phyloP scores from a whole-genome alignment of 2,113 vertebrate species.

The Alligator sinensis region DNA sequence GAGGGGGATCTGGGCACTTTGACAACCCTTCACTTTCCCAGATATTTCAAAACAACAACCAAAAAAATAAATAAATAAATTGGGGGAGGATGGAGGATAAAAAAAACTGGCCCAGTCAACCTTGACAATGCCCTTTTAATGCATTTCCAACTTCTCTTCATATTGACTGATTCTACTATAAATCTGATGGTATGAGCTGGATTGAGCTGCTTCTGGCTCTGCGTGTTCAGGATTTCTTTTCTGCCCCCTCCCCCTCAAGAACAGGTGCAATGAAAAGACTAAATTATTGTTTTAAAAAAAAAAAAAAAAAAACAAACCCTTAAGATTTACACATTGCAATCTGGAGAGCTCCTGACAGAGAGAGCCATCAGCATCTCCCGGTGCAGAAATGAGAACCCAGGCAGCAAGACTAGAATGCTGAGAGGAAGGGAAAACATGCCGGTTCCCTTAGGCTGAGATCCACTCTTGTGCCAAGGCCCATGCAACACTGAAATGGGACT shows the following conservation, averaged over 20 bases:
- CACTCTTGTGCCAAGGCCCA: background rate
- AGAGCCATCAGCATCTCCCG: background rate
- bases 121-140: slow-evolving; percentile 31
- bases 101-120: slow-evolving; percentile 28
- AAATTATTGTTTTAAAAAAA: background rate
- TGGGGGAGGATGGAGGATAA: slow-evolving; percentile 3
- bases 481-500: background rate
- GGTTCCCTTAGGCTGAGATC: background rate
- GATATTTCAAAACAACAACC: background rate
- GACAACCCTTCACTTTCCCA: background rate
- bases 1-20: background rate
- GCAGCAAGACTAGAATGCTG: background rate
- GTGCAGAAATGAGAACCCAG: background rate
- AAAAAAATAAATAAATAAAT: background rate
- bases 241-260: slow-evolving; percentile 10
- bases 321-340: background rate
- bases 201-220: background rate
- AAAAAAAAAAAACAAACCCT: background rate
- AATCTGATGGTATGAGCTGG: background rate
- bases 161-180: slow-evolving; percentile 35
- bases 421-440: background rate
- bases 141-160: slow-evolving; percentile 34
- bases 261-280: background rate
- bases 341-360: slow-evolving; percentile 5
- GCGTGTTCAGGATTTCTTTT: background rate